Evolutionary conservation across 2,797 vertebrate species (phyloP), one percentile per base, ranked within the genome.

Genomic region (Rhynchotus rufescens): DNA sequence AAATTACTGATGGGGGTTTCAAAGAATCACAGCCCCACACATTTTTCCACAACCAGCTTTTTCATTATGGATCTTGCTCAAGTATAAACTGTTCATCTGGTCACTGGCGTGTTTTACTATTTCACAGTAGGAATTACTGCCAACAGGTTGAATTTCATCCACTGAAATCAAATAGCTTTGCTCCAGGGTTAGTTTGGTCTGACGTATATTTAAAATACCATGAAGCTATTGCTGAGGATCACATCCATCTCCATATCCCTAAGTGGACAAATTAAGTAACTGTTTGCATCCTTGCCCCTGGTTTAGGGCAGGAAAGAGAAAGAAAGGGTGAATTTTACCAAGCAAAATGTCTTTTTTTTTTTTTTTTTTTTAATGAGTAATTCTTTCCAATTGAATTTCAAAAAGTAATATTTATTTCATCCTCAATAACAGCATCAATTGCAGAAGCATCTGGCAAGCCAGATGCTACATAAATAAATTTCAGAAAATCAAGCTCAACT

Each of bases 381-480:
- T 52, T 83, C 2, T 62, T 86, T 83, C 22, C 57, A 67, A 79
- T 3, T 64, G n/a, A 56, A 80, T 75, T 87, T 68, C 38, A 75
- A 69, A 76, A 86, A 28, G 7, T 57, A 66, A 4, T 40, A 64
- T 57, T 72, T 78, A 80, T 72, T 86, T 34, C 14, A 67, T 79
- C 19, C 40, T 85, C 44, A 49, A 32, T 34, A 51, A 78, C 61
- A 91, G 45, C 66, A 64, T 54, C 73, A 81, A 85, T 13, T 78
- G 45, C 28, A 95, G 45, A 91, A 86, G 45, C 44, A 84, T 30
- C 61, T 91, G 64, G 36, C 47, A 44, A 64, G 49, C 36, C 44
- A 86, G 52, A 89, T 49, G 30, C 23, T 88, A 92, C 86, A 91
- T 72, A 94, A 80, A 88, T 68, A 65, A 86, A 64, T 68, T 30